Evolutionary conservation across 2,797 vertebrate genomes (phyloP).

Genomic region (Pachyuromys duprasi): DNA sequence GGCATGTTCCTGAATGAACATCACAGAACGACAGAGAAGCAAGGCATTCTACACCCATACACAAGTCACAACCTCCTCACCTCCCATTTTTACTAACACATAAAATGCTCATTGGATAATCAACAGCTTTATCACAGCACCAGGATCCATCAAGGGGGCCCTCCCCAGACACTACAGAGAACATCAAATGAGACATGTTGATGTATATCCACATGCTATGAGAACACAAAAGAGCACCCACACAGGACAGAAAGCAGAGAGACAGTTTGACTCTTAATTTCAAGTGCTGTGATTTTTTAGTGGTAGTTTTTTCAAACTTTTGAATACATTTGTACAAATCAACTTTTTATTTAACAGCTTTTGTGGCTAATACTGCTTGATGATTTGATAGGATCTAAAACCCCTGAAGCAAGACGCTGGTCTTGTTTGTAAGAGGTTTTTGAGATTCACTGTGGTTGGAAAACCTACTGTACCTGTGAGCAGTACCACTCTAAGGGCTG

Average conservation of each 20-base stretch:
- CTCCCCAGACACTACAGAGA: background rate
- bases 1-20: rapidly evolving
- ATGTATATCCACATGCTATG: too few relatives aligned
- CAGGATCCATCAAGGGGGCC: background rate
- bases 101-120: background rate
- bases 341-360: background rate
- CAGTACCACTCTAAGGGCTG: too few relatives aligned
- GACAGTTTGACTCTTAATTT: background rate
- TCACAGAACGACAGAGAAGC: background rate
- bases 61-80: background rate
- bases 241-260: background rate
- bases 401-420: too few relatives aligned
- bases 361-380: too few relatives aligned
- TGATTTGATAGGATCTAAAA: too few relatives aligned
- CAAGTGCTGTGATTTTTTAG: background rate
- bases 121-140: background rate
- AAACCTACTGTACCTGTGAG: too few relatives aligned
- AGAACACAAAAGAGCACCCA: too few relatives aligned
- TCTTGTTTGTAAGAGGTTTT: too few relatives aligned
- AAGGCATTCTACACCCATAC: background rate
- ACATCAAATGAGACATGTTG: too few relatives aligned
- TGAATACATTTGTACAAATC: background rate
- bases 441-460: too few relatives aligned
- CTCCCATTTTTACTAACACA: background rate
- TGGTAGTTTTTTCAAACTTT: background rate